phyloP scores from a whole-genome alignment of 1,140 invertebrate species.

The Rhopalosiphum padi region DNA sequence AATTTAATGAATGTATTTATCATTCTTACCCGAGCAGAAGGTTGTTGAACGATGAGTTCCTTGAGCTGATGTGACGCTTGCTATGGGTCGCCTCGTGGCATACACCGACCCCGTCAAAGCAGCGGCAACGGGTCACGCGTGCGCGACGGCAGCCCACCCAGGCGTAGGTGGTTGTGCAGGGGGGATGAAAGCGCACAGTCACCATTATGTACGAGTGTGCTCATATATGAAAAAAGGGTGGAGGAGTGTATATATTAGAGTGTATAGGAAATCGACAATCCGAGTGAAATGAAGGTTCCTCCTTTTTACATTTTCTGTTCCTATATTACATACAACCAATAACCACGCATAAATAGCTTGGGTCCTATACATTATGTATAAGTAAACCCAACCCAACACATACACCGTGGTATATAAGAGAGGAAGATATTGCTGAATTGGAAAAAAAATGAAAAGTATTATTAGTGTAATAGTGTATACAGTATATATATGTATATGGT shows the following conservation, averaged over 20 bases:
- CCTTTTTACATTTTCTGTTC: conserved; percentile 38
- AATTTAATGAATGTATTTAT: background rate
- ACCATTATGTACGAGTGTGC: conserved; percentile 35
- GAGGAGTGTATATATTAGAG: background rate
- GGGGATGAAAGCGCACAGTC: conserved; percentile 40
- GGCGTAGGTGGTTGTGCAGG: background rate
- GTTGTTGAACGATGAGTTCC: conserved; percentile 41
- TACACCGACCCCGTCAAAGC: conserved; percentile 5
- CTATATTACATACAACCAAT: background rate
- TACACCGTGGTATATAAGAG: background rate
- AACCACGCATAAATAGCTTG: background rate
- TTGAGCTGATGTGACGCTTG: conserved; percentile 32
- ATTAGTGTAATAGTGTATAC: background rate
- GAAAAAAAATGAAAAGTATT: conserved; percentile 43
- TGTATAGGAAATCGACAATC: conserved; percentile 46
- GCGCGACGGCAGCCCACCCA: conserved; percentile 27
- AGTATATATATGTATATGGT: background rate
- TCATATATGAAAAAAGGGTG: background rate
- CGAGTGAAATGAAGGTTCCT: conserved; percentile 48
- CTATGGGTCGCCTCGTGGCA: conserved; percentile 31
- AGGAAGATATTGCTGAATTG: background rate
- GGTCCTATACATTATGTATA: conserved; percentile 35
- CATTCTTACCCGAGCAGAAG: conserved; percentile 40
- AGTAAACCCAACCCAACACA: background rate
- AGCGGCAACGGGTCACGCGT: conserved; percentile 39